Percentiles rank a stretch among this genome's conserved stretches.
phyloP scores from a whole-genome alignment of 2,888 invertebrate genomes.

The Caenorhabditis sp. region DNA sequence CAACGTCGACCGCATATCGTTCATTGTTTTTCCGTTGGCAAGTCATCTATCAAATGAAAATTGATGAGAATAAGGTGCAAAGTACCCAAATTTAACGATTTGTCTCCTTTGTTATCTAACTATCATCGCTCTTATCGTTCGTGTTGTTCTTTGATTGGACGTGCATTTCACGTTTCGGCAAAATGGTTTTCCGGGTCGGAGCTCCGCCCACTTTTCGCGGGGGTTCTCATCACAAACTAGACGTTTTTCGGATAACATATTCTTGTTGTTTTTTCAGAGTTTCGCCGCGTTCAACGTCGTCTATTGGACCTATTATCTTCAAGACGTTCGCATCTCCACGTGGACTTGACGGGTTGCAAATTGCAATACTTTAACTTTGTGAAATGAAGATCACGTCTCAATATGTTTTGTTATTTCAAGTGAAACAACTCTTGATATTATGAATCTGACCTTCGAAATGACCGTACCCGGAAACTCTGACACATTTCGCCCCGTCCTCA shows the following conservation, averaged over 20 bases:
- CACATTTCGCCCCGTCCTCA: neutral
- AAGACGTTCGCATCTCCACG: constrained; percentile 8
- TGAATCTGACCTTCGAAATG: no score
- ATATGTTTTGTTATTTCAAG: no score
- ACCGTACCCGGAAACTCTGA: neutral
- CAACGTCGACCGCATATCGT: constrained; percentile 69
- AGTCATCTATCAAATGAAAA: neutral
- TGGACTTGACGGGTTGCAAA: no score
- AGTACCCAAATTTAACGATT: neutral
- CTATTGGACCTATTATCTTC: constrained; percentile 18
- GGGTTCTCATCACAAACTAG: neutral
- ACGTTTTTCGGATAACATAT: neutral
- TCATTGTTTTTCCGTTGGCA: constrained; percentile 71
- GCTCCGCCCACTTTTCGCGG: neutral
- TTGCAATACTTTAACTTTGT: no score
- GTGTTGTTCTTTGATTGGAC: neutral
- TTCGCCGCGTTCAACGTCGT: constrained; percentile 54
- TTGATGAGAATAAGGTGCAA: neutral
- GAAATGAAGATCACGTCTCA: no score
- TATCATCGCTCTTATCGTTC: neutral
- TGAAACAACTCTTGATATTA: no score
- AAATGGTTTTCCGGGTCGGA: neutral
- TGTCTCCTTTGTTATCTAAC: neutral
- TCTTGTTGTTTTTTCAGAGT: neutral
- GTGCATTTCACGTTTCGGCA: neutral